These are phyloP conservation scores for Lepidostoma basale DNA, from an alignment of 1,140 invertebrate genomes.

Conservation along the genomic window DNA sequence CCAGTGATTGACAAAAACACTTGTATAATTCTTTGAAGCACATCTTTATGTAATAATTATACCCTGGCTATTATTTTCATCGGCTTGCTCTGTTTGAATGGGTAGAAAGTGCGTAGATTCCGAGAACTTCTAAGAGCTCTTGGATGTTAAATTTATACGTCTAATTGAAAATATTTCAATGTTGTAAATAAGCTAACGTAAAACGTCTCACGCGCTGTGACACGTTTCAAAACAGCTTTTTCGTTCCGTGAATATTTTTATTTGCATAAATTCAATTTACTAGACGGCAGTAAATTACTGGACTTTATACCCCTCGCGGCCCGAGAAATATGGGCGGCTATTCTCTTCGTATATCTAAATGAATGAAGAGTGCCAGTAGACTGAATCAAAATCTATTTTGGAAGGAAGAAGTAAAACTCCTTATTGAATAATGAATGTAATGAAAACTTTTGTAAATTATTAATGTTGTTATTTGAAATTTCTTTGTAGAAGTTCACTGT, in stretches of 20 bases:
- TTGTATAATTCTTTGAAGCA: no score
- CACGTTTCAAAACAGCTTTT: constrained; percentile 16
- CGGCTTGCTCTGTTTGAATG: background rate
- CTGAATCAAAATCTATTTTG: no score
- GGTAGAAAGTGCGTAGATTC: background rate
- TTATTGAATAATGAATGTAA: no score
- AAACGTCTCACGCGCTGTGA: background rate
- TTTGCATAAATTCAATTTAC: constrained; percentile 30
- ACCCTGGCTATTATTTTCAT: background rate
- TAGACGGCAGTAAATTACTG: constrained; percentile 14
- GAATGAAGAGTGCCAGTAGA: no score
- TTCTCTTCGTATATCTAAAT: no score
- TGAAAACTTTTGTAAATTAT: no score
- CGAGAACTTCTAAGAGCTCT: background rate
- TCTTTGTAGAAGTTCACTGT: no score
- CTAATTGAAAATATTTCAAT: constrained; percentile 11
- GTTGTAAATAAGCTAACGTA: background rate
- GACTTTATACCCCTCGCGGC: background rate
- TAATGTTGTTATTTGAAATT: no score
- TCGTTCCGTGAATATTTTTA: constrained; percentile 10
- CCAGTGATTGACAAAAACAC: no score
- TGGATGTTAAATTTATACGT: background rate
- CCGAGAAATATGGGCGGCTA: constrained; percentile 12
- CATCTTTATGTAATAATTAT: background rate
- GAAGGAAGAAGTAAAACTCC: no score